Evolutionary conservation across 2,888 invertebrate genomes (phyloP).

Genomic region (Acleris emargana): DNA sequence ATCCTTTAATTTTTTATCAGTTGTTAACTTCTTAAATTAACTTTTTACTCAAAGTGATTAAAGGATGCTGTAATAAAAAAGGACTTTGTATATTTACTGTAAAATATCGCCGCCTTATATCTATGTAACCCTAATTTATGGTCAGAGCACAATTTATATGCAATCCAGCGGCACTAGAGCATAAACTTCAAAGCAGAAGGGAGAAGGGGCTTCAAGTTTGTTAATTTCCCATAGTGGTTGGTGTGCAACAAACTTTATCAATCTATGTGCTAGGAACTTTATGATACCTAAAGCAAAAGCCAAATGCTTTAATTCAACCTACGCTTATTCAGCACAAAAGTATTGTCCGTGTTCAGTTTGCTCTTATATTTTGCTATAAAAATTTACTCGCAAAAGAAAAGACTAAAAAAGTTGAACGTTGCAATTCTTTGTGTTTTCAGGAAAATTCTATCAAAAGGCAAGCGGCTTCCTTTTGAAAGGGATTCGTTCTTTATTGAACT

Average conservation of each 20-base stretch:
- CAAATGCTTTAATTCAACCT: neutral
- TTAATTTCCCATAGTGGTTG: constrained; percentile 72
- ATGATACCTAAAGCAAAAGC: constrained; percentile 45
- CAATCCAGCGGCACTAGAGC: constrained; percentile 52
- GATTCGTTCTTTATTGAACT: constrained; percentile 43
- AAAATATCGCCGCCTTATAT: too few relatives aligned
- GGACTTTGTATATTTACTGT: too few relatives aligned
- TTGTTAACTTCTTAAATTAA: neutral
- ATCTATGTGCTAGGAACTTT: constrained; percentile 63
- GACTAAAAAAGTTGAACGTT: constrained; percentile 41
- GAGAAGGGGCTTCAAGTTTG: constrained; percentile 66
- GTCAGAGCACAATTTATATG: constrained; percentile 58
- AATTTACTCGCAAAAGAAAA: constrained; percentile 16
- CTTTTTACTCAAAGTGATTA: too few relatives aligned
- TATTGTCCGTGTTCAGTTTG: constrained; percentile 17
- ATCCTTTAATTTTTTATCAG: neutral
- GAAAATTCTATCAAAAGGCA: constrained; percentile 52
- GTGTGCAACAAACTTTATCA: constrained; percentile 72
- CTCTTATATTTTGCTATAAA: constrained; percentile 16
- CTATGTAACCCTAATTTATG: constrained; percentile 43
- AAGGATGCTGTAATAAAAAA: too few relatives aligned
- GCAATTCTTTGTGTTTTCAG: constrained; percentile 45
- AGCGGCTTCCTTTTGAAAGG: constrained; percentile 49
- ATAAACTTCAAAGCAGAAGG: constrained; percentile 58
- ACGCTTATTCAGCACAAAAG: constrained; percentile 1